Conservation (phyloP, 2,888 invertebrate genomes). For the Oasisia sp. region DNA sequence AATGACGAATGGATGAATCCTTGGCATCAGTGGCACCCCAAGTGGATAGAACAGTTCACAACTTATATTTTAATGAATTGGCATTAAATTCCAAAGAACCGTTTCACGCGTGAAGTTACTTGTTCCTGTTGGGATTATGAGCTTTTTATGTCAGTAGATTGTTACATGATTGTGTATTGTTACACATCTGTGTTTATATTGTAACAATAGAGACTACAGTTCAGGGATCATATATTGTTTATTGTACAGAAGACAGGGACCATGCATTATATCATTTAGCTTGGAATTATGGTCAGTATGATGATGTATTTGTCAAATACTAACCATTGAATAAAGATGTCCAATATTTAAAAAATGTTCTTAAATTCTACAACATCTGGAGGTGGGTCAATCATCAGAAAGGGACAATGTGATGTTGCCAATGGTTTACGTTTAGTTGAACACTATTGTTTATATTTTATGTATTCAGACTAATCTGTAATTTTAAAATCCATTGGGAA, state of each 20-base stretch:
- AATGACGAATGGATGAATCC: not conserved
- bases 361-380: not conserved
- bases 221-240: constrained; percentile 13
- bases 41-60: not conserved
- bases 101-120: not conserved
- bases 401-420: too few relatives aligned
- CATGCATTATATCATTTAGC: not conserved
- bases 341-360: not conserved
- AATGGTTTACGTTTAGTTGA: too few relatives aligned
- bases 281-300: not conserved
- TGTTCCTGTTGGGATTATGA: not conserved
- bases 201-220: constrained; percentile 1
- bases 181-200: not conserved
- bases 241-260: not conserved
- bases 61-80: not conserved
- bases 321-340: not conserved
- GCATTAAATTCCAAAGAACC: not conserved
- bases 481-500: not conserved
- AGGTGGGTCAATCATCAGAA: too few relatives aligned
- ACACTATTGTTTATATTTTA: too few relatives aligned
- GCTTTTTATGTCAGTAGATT: not conserved
- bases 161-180: not conserved
- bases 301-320: constrained; percentile 7
- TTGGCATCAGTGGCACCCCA: not conserved
- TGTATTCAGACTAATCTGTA: not conserved